Evolutionary conservation across 2,888 invertebrate species (phyloP), one percentile per base, ranked within the genome.

Genomic region (Alviniconcha strummeri): DNA sequence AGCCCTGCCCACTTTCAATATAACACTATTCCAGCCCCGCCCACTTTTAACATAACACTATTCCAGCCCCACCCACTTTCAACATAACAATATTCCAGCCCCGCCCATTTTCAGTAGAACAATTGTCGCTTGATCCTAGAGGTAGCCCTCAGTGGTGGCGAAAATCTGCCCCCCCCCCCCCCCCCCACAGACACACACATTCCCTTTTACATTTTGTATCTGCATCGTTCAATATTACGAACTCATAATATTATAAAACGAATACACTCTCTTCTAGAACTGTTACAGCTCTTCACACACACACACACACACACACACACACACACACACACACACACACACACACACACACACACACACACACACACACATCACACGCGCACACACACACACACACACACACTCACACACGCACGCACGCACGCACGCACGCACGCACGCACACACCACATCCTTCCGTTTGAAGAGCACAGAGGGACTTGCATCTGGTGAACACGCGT

Each of bases 371-470:
- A 74, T n/a, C n/a, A n/a, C 52, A 52, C n/a, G 6, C 11, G 4
- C 36, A 52, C 5, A 52, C 52, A 74, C 52, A 74, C 76, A 76
- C 55, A 76, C 76, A 76, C 17, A 76, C 76, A 76, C 55, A 76
- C 15, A 76, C 76, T 56, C 76, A 76, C 55, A 55, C 76, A 76
- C 76, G 55, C 55, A 77, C 77, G 60, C 57, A 77, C 60, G 60
- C 57, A 60, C 60, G 55, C 74, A 52, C 74, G 55, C 74, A 74
- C 74, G 3, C 52, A 77, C 57, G 60, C 60, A 77, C 56, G 17
- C 17, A 76, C 55, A 76, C 76, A 76, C 55, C 36, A 36, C 36
- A 36, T 36, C 36, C 36, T 36, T 36, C 36, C 36, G 36, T 36
- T 36, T 36, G 36, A 60, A 60, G 60, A 60, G 60, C 60, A 2